Evolutionary conservation across 2,888 invertebrate genomes (phyloP), one percentile per base, ranked within the genome.

Genomic region (Blastobasis adustella): DNA sequence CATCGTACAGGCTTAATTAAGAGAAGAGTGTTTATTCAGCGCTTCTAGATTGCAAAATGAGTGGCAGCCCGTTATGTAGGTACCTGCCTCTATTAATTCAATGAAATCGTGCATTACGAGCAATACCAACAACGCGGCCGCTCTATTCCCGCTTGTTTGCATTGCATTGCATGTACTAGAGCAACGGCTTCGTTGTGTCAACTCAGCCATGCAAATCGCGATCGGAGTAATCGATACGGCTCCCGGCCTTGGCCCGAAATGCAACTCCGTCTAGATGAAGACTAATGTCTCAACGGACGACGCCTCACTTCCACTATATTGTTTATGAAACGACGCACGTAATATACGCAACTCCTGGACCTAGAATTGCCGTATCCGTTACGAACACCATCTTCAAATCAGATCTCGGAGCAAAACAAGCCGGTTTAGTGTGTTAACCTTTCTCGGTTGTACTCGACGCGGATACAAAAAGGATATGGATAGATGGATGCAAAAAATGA

Each of bases 211-310:
- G 76, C 69, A 75, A 79, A 76, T 76, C 71, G 73, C 67, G 63
- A 71, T 66, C 67, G 63, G 66, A 71, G 82, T 76, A 83, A 85
- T 79, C 77, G 73, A 83, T 82, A 79, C 70, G 71, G 65, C 70
- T 65, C 66, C 62, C 60, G 63, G 64, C 84, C 83, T 82, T 83
- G 84, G 77, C 82, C 82, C 77, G 76, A 76, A 82, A 82, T 78
- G 76, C 79, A 73, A 45, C 58, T 54, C 58, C 63, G 72, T 72
- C 74, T 52, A 71, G 73, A 82, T 81, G 79, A 79, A 80, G 80
- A 80, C 71, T 79, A 68, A 82, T 80, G 75, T 71, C 68, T 64
- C 57, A 57, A 57, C 65, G 62, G 58, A 65, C 65, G 67, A 69
- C 66, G 66, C 63, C 61, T 62, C 55, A 57, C 60, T 58, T 59